Evolutionary conservation across 2,797 vertebrate species (phyloP), one percentile per base, ranked within the genome.

Genomic region (Cirrhinus mrigala): DNA sequence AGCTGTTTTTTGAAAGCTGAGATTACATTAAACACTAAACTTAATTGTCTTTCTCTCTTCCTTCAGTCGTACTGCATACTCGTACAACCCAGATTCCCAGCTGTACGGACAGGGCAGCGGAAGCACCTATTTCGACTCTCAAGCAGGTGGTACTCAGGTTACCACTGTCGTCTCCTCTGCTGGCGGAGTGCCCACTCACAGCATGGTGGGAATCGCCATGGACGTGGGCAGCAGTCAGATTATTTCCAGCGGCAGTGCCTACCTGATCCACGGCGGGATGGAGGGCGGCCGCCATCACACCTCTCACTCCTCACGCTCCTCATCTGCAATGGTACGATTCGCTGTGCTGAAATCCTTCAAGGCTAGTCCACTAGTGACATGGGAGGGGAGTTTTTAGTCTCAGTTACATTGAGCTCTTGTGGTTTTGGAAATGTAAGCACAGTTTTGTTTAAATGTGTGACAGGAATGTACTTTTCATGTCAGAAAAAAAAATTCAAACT

Each of bases 171-270:
- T 97, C 82, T 98, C 98, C 10, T 98, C 98, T 50, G 96, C 97
- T 74, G 94, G 97, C 4, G 93, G 96, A 1, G 95, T 97, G 86
- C 96, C 97, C 62, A 91, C 97, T 56, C 98, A 99, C 69, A 90
- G 96, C 94, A 98, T 99, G 98, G 98, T 99, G 94, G 98, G 98
- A 94, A 97, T 99, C 86, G 89, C 97, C 87, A 97, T 99, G 98
- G 98, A 99, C 6, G 96, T 98, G 83, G 96, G 96, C 83, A 96
- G 96, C 88, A 97, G 96, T 92, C 97, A 97, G 93, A 96, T 99
- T 87, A 96, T 99, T 93, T 98, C 98, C 93, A 94, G 98, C 71
- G 91, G 96, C 1, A 97, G 97, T 88, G 96, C 98, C 91, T 99
- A 99, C 93, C 95, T 99, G 94, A 97, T 99, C 93, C 98, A 99